Evolutionary conservation across 2,888 invertebrate genomes (phyloP), one percentile per base, ranked within the genome.

Genomic region (Tricholauxania praeusta): DNA sequence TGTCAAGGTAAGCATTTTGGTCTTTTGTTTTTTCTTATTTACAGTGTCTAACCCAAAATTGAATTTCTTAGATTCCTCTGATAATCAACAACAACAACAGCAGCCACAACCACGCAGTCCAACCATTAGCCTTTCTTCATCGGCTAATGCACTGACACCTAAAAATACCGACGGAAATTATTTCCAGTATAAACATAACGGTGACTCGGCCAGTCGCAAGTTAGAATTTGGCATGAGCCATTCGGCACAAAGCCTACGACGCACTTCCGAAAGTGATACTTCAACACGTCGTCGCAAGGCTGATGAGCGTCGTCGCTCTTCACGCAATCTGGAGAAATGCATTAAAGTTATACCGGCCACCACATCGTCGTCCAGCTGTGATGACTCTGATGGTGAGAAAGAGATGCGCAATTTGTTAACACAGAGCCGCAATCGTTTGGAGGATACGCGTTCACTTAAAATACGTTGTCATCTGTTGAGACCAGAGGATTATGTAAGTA

Each of bases 401-500:
- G 87, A 88, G 80, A 83, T 87, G 81, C 86, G 84, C 47, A 86
- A 84, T 67, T 78, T 87, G 10, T 74, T 88, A 60, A 80, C 83
- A 53, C 87, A 88, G 79, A 87, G 85, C 73, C 82, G 83, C 76
- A 83, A 83, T 73, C 82, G 85, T 48, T 79, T 88, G 28, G 88
- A 88, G 72, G 85, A 87, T 70, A 88, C 88, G 51, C 83, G 85
- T 49, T 84, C 87, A 10, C 78, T 88, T 14, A 86, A 86, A 76
- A 86, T 87, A 77, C 86, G 87, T 74, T 86, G 87, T 71, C 88
- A 87, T 81, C 80, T 88, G 73, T 80, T 88, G 53, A 81, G 87
- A 68, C 87, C 88, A 14, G 88, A 88, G 80, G 88, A 88, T 81
- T 88, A 88, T 82, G 88, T 88, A 84, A 87, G 28, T 28, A 28